These are phyloP conservation scores for Gibbula magus DNA, from an alignment of 2,888 invertebrate genomes.

Conservation along the genomic window DNA sequence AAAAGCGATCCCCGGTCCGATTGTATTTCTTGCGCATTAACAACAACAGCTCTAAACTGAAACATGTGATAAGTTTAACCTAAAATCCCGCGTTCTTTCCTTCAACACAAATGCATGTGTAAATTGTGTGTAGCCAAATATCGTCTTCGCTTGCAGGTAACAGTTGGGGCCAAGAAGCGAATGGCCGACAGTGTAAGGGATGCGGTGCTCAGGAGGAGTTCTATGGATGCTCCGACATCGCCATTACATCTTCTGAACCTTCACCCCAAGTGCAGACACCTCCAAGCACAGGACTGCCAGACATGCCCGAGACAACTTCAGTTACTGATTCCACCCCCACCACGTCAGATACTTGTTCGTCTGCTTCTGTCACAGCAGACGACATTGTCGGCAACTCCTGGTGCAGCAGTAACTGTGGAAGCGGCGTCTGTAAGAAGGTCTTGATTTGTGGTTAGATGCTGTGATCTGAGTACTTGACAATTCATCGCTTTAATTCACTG, in stretches of 20 bases:
- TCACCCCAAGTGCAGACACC: background rate
- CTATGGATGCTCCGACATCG: conserved; percentile 48
- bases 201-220: conserved; percentile 53
- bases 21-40: no score
- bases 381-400: background rate
- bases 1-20: no score
- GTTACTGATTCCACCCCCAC: background rate
- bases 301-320: background rate
- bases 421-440: background rate
- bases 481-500: no score
- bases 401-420: background rate
- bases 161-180: conserved; percentile 40
- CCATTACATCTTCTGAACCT: conserved; percentile 20
- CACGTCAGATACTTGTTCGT: background rate
- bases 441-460: background rate
- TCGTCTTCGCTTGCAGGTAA: conserved; percentile 37
- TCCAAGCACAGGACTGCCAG: background rate
- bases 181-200: conserved; percentile 40
- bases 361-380: background rate
- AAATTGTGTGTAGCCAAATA: no score
- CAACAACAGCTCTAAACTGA: no score
- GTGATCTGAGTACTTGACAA: no score
- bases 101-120: no score
- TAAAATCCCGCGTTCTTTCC: no score
- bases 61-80: no score